Evolutionary conservation across 2,888 invertebrate genomes (phyloP), one percentile per base, ranked within the genome.

Genomic region (Falcaria lacertinaria): DNA sequence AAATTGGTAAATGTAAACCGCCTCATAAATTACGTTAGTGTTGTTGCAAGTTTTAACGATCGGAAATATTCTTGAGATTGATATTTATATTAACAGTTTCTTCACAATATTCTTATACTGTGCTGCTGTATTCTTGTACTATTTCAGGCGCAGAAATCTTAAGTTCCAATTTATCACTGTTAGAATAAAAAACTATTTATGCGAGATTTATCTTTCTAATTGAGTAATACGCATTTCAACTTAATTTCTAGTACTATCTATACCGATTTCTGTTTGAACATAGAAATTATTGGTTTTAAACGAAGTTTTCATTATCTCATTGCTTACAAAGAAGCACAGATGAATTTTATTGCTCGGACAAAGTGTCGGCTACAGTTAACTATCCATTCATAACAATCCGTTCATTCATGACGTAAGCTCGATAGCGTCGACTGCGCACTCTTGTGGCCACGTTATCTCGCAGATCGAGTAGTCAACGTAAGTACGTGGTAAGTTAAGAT

Each of bases 11-110:
- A 69, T 70, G 67, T 67, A 60, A 65, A 72, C 67, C 64, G 72
- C 60, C 70, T 59, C 78, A 82, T 88, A 88, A 87, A 87, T 88
- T 82, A 83, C 68, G 71, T 76, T 65, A 69, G 76, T 83, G 81
- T 78, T 80, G 83, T 83, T 80, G 77, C 78, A 72, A 74, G 77
- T 65, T 74, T 81, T 80, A 76, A 80, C 70, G 74, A 72, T 71
- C 68, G 71, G 69, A 75, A 76, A 74, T 73, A 71, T 68, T 66
- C 64, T 57, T 61, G 64, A 60, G 69, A 77, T 79, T 74, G 74
- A 73, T 72, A 74, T 59, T 62, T 60, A 60, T 55, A 55, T 57
- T 48, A 54, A 48, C 55, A 56, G 61, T 62, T 53, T 66, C 57
- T 60, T 65, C 62, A 52, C 47, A 52, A 35, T n/a, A n/a, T n/a